These are phyloP conservation scores for Gobio occitaniae DNA, from an alignment of 2,797 vertebrate species.

Conservation along the genomic window DNA sequence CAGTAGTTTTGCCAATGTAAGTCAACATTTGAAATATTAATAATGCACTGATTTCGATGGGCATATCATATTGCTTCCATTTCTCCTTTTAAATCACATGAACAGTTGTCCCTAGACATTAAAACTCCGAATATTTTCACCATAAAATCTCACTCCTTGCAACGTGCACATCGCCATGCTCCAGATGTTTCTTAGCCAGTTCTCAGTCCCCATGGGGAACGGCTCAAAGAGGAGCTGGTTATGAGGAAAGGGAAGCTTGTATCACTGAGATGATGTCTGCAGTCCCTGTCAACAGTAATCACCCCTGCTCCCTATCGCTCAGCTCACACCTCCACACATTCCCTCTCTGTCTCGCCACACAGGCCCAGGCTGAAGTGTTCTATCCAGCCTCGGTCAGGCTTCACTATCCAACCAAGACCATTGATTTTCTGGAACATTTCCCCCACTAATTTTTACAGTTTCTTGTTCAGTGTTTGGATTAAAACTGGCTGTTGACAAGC, in stretches of 20 bases:
- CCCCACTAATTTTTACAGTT: not conserved
- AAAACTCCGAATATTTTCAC: slow-evolving; percentile 9
- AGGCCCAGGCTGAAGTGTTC: slow-evolving; percentile 10
- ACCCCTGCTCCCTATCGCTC: slow-evolving; percentile 79
- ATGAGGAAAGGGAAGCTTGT: slow-evolving; percentile 49
- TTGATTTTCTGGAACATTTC: slow-evolving; percentile 1
- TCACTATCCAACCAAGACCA: not conserved
- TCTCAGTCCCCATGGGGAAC: slow-evolving; percentile 52
- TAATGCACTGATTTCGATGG: slow-evolving; percentile 62
- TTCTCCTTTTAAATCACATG: slow-evolving; percentile 55
- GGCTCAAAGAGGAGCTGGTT: slow-evolving; percentile 45
- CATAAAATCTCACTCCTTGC: slow-evolving; percentile 28
- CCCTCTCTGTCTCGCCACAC: slow-evolving; percentile 59
- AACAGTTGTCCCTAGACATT: slow-evolving; percentile 14
- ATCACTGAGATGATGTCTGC: slow-evolving; percentile 57
- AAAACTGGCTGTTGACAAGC: not conserved
- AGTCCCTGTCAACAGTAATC: slow-evolving; percentile 74
- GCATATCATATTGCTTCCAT: slow-evolving; percentile 48
- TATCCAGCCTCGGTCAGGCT: slow-evolving; percentile 17
- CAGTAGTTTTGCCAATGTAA: slow-evolving; percentile 23
- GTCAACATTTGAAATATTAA: not conserved
- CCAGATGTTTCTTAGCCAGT: slow-evolving; percentile 73
- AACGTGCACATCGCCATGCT: slow-evolving; percentile 36
- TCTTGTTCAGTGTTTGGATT: not conserved
- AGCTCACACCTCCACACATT: slow-evolving; percentile 75